These are phyloP conservation scores for Picus viridis DNA, from an alignment of 2,797 vertebrate species.

Conservation along the genomic window DNA sequence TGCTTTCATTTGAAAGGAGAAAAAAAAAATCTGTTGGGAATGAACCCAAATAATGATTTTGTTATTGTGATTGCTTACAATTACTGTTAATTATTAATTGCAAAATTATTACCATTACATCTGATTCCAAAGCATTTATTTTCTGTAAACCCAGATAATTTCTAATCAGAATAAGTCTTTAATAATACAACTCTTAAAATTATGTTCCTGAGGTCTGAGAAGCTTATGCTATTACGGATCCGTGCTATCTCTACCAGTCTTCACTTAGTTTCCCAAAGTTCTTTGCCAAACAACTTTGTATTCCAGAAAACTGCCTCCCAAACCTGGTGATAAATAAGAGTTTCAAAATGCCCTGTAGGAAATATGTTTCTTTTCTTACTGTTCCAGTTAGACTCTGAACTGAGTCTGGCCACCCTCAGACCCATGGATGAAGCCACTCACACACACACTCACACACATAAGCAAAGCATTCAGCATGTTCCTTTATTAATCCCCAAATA, in stretches of 20 bases:
- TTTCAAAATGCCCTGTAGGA: not conserved
- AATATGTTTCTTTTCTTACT: not conserved
- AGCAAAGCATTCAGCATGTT: no score
- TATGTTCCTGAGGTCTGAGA: not conserved
- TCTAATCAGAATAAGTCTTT: not conserved
- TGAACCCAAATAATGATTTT: rapidly evolving
- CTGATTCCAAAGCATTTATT: not conserved
- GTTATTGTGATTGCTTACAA: no score
- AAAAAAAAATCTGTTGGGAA: not conserved
- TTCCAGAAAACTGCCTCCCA: not conserved
- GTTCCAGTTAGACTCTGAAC: no score
- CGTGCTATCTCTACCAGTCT: not conserved
- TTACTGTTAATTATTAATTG: no score
- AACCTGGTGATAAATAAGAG: not conserved
- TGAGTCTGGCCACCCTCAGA: no score
- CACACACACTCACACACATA: no score
- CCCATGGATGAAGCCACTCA: no score
- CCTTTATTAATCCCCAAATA: no score
- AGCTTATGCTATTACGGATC: not conserved
- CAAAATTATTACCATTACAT: not conserved
- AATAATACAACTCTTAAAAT: not conserved
- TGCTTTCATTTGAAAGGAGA: no score
- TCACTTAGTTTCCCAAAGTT: not conserved
- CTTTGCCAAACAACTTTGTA: not conserved
- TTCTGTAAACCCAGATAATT: not conserved